phyloP scores from a whole-genome alignment of 2,888 invertebrate species.

The Norana najaformis region DNA sequence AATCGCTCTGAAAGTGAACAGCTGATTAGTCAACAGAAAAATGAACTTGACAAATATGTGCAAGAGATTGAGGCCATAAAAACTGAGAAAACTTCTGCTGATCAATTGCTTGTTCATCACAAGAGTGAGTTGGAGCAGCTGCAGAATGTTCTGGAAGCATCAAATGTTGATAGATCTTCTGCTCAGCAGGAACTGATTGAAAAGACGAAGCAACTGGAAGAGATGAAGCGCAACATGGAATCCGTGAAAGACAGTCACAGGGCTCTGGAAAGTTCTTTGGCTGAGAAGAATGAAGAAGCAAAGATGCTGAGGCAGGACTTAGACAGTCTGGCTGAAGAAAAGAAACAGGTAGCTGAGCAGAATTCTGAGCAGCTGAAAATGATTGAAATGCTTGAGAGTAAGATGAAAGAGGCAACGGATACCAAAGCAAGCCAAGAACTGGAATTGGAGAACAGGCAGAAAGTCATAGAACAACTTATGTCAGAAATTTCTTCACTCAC shows the following conservation, averaged over 20 bases:
- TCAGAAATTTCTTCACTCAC: not conserved
- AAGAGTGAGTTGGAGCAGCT: conserved; percentile 8
- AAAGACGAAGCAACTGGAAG: not conserved
- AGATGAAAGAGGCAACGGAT: not conserved
- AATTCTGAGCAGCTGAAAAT: conserved; percentile 42
- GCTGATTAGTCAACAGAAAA: conserved; percentile 10
- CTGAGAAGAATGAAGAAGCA: conserved; percentile 52
- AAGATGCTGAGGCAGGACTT: conserved; percentile 57
- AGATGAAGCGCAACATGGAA: not conserved
- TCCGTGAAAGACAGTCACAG: not conserved
- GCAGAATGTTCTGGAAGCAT: conserved; percentile 9
- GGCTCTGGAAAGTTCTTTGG: conserved; percentile 41
- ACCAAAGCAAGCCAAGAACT: not conserved
- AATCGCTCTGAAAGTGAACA: not conserved
- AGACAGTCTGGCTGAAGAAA: conserved; percentile 52
- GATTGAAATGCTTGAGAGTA: not conserved
- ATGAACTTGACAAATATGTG: not conserved
- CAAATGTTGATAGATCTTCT: conserved; percentile 1
- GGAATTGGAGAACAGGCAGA: not conserved
- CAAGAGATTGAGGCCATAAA: not conserved
- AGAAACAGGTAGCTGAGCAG: conserved; percentile 46
- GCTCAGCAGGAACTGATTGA: conserved; percentile 18
- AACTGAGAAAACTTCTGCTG: not conserved
- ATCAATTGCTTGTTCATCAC: not conserved
- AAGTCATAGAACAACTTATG: conserved; percentile 3